Conservation (phyloP, 2,113 vertebrate species). For the Hemichromis elongatus region DNA sequence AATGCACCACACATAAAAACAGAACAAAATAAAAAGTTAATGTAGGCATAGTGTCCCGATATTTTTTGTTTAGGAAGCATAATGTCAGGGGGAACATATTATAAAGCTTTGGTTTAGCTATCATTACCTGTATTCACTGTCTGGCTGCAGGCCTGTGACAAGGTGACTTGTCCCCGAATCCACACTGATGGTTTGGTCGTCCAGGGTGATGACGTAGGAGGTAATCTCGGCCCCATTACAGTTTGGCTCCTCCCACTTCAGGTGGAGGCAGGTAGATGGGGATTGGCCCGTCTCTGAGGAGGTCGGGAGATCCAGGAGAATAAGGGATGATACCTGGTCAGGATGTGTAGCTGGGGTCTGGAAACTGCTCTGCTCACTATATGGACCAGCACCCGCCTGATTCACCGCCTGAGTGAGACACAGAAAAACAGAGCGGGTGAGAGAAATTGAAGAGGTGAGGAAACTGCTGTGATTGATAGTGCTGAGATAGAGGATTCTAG, state of each 20-base stretch:
- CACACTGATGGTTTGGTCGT: conserved; percentile 77
- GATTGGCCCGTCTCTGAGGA: conserved; percentile 65
- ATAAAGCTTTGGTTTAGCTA: background rate
- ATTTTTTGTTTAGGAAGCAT: no score
- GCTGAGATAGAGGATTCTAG: background rate
- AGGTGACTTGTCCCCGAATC: conserved; percentile 77
- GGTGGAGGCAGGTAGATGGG: conserved; percentile 84
- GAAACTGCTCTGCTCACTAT: conserved; percentile 85
- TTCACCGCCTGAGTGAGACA: conserved; percentile 80
- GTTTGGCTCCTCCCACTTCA: conserved; percentile 93
- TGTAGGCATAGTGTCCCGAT: no score
- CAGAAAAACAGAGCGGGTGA: background rate
- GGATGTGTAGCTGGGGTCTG: conserved; percentile 84
- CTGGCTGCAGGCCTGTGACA: conserved; percentile 83
- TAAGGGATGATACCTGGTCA: conserved; percentile 75
- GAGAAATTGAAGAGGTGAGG: background rate
- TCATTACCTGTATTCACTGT: conserved; percentile 89
- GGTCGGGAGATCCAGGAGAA: conserved; percentile 79
- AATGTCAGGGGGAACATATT: no score
- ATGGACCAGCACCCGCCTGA: conserved; percentile 87
- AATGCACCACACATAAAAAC: background rate
- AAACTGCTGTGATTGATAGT: background rate
- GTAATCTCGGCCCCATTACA: conserved; percentile 89
- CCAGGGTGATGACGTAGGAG: conserved; percentile 85
- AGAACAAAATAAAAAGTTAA: no score